Conservation (phyloP, 2,113 vertebrate species). For the Tachycineta bicolor region DNA sequence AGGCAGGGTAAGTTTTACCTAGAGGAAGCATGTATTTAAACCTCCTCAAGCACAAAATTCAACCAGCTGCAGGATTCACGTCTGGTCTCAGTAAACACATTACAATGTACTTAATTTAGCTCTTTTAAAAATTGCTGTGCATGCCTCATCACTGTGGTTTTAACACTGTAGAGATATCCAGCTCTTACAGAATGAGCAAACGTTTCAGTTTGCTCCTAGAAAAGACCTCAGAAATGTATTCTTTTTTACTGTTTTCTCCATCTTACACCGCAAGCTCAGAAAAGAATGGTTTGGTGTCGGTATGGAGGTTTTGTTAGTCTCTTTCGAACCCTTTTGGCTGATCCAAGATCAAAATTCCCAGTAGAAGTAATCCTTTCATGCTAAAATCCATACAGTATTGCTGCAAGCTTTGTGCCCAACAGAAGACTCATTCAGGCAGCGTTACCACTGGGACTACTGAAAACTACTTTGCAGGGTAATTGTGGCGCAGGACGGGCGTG, state of each 20-base stretch:
- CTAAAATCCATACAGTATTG: background rate
- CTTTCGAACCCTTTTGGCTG: background rate
- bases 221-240: background rate
- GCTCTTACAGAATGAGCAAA: accelerated
- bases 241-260: background rate
- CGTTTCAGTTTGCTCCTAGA: background rate
- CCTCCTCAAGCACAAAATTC: background rate
- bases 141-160: background rate
- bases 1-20: background rate
- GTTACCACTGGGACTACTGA: background rate
- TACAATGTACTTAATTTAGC: background rate
- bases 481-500: background rate
- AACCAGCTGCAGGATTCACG: background rate
- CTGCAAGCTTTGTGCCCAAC: background rate
- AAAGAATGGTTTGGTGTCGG: background rate
- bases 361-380: background rate
- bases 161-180: background rate
- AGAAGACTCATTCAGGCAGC: background rate
- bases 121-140: background rate
- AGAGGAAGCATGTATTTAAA: background rate
- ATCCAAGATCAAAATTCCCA: background rate
- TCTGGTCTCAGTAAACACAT: background rate
- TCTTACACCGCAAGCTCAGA: background rate
- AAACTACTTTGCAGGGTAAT: background rate
- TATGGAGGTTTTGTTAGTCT: background rate